Percentiles rank a stretch among this genome's conserved stretches.
Conservation (phyloP, 53 echinoderm and acorn worm species). For the Luidia sarsii region DNA sequence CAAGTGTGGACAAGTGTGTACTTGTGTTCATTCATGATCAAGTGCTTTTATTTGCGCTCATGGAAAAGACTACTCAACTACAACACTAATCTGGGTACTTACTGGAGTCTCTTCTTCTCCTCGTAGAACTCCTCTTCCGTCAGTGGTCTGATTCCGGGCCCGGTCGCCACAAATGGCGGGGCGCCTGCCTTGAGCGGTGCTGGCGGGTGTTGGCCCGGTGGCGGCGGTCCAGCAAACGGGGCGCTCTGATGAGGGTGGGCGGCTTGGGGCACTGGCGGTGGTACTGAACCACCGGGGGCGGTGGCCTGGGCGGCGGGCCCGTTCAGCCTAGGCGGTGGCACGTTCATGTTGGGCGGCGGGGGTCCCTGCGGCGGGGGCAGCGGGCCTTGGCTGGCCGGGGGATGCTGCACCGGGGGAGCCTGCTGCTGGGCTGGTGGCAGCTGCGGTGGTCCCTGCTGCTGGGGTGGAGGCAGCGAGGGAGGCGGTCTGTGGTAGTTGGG, state of each 20-base stretch:
- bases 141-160: constrained; percentile 71
- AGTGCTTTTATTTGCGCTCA: too few species aligned
- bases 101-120: constrained; percentile 67
- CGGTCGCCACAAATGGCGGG: constrained; percentile 37
- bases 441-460: background rate
- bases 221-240: constrained; percentile 16
- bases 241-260: constrained; percentile 25
- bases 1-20: too few species aligned
- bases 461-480: constrained; percentile 16
- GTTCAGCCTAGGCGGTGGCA: constrained; percentile 1
- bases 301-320: constrained; percentile 10
- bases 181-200: background rate
- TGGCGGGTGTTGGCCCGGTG: background rate
- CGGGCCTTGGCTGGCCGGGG: constrained; percentile 5
- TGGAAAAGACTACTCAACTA: too few species aligned
- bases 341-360: background rate
- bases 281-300: too few species aligned
- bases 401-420: background rate
- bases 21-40: too few species aligned
- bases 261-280: constrained; percentile 13
- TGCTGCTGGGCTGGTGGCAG: background rate
- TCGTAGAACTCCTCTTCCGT: constrained; percentile 76
- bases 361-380: constrained; percentile 1
- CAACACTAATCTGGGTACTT: too few species aligned
- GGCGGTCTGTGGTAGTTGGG: constrained; percentile 28